Evolutionary conservation across 2,797 vertebrate species (phyloP).

Genomic region (Falco biarmicus): DNA sequence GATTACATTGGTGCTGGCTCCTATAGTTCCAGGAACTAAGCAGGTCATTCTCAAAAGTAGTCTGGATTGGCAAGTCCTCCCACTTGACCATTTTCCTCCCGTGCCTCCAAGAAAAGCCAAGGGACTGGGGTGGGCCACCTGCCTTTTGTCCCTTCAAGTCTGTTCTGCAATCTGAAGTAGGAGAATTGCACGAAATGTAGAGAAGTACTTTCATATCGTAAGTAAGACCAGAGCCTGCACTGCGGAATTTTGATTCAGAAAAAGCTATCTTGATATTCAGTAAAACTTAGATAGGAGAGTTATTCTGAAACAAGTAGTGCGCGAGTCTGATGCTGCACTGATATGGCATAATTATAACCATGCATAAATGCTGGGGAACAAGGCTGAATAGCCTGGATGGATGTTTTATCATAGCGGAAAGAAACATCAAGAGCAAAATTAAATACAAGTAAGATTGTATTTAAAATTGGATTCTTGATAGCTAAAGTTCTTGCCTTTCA

Average conservation of each 20-base stretch:
- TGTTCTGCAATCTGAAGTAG: not conserved
- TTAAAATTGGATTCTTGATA: not conserved
- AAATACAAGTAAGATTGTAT: not conserved
- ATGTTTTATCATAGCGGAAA: fast-evolving
- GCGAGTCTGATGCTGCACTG: not conserved
- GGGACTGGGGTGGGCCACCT: not conserved
- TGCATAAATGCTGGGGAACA: fast-evolving
- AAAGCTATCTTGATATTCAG: not conserved
- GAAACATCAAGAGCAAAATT: not conserved
- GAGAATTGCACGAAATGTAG: not conserved
- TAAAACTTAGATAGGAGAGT: not conserved
- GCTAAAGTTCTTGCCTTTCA: not conserved
- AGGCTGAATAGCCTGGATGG: not conserved
- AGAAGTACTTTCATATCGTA: fast-evolving
- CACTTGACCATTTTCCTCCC: not conserved
- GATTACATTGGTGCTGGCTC: not conserved
- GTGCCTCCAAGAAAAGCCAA: not conserved
- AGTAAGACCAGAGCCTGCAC: not conserved
- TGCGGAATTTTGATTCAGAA: not conserved
- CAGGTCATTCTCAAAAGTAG: not conserved
- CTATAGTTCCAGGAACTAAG: not conserved
- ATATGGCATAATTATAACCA: too few relatives aligned
- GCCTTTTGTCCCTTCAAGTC: not conserved
- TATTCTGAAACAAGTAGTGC: not conserved
- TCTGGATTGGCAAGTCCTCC: not conserved